Evolutionary conservation across 2,888 invertebrate species (phyloP).

Genomic region (Cheiracanthium punctorium): DNA sequence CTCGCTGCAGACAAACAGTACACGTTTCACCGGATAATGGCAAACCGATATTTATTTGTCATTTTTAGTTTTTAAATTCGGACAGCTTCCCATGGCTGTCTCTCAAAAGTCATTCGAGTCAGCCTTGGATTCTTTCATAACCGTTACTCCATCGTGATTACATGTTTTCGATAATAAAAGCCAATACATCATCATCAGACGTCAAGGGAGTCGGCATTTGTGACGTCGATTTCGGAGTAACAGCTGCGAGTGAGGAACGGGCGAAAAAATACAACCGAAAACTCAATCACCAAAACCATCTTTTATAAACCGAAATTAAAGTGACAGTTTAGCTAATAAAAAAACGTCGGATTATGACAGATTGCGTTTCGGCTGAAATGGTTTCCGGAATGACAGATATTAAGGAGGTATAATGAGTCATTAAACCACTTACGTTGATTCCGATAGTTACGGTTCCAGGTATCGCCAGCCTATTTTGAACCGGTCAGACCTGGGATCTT

Average conservation of each 20-base stretch:
- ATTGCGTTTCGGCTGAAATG: not conserved
- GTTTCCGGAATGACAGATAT: not conserved
- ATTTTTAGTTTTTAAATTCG: not conserved
- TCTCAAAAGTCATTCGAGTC: not conserved
- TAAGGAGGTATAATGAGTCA: not conserved
- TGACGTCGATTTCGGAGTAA: conserved; percentile 5
- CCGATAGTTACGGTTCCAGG: no score
- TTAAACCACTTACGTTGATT: not conserved
- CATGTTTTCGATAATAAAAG: conserved; percentile 15
- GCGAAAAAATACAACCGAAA: not conserved
- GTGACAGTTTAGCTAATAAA: not conserved
- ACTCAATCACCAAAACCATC: not conserved
- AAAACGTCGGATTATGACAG: not conserved
- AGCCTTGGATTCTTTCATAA: conserved; percentile 8
- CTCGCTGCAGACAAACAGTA: no score
- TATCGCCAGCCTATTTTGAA: no score
- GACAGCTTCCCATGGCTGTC: conserved; percentile 10
- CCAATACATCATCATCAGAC: conserved; percentile 15
- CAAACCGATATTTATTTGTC: not conserved
- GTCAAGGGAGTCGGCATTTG: not conserved
- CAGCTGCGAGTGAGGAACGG: conserved; percentile 1
- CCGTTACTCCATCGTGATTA: not conserved
- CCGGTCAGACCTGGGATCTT: no score
- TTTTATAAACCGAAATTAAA: conserved; percentile 6
- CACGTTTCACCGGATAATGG: not conserved